Evolutionary conservation across 1,140 invertebrate species (phyloP).

Genomic region (Dinoponera quadriceps): DNA sequence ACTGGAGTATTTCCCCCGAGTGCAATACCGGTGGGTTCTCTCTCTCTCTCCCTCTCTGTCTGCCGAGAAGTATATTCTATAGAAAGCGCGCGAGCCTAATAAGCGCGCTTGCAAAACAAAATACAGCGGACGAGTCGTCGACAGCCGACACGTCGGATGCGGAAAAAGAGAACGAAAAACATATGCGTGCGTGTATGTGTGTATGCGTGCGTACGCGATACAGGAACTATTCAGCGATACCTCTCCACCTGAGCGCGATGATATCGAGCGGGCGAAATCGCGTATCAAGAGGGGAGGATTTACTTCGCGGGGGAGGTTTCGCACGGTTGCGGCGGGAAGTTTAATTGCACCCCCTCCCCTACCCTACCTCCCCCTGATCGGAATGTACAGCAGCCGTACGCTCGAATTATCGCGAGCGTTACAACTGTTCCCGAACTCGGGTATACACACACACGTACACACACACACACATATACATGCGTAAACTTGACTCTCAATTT

Average conservation of each 20-base stretch:
- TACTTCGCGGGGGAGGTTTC: no score
- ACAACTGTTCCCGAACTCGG: not conserved
- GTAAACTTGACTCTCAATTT: constrained; percentile 48
- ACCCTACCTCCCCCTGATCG: no score
- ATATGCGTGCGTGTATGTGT: not conserved
- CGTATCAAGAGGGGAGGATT: not conserved
- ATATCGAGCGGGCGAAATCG: not conserved
- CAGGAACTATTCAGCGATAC: no score
- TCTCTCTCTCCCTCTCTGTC: no score
- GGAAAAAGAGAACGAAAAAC: not conserved
- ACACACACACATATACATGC: not conserved
- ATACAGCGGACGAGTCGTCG: not conserved
- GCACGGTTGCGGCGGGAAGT: not conserved
- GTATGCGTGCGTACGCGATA: no score
- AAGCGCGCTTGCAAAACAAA: constrained; percentile 9
- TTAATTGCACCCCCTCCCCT: constrained; percentile 21
- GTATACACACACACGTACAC: no score
- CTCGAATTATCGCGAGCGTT: constrained; percentile 15
- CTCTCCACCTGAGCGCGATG: not conserved
- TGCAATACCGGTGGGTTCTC: constrained; percentile 21
- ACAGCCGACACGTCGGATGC: not conserved
- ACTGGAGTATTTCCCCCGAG: constrained; percentile 71
- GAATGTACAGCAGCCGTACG: not conserved
- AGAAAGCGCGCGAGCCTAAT: constrained; percentile 32
- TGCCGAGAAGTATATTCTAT: constrained; percentile 23